Evolutionary conservation across 1,140 invertebrate species (phyloP).

Genomic region (Trichoplusia ni): DNA sequence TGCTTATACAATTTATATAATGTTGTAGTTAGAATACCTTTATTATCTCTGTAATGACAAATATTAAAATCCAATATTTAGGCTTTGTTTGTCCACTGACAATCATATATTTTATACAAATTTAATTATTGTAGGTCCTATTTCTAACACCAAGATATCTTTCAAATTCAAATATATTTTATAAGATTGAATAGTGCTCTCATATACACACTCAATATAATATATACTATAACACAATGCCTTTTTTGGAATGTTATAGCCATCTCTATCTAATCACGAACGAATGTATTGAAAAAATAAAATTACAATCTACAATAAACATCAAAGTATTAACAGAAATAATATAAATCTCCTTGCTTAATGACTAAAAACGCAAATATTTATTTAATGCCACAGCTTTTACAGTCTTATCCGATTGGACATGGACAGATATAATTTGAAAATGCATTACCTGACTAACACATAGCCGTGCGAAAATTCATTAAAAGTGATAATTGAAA

Average conservation of each 20-base stretch:
- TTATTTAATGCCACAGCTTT: conserved; percentile 59
- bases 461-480: conserved; percentile 37
- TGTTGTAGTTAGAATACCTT: conserved; percentile 26
- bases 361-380: conserved; percentile 49
- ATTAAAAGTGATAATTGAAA: conserved; percentile 46
- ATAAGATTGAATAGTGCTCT: not conserved
- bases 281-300: conserved; percentile 27
- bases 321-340: conserved; percentile 40
- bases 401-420: conserved; percentile 47
- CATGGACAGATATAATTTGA: conserved; percentile 6
- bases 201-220: not conserved
- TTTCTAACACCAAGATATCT: conserved; percentile 32
- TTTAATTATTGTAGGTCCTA: conserved; percentile 17
- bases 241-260: conserved; percentile 47
- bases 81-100: not conserved
- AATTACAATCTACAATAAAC: conserved; percentile 23
- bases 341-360: conserved; percentile 46
- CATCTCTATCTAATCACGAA: conserved; percentile 30
- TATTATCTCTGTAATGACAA: not conserved
- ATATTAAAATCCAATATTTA: not conserved
- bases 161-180: not conserved
- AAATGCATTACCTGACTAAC: conserved; percentile 30
- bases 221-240: not conserved
- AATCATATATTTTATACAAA: conserved; percentile 4
- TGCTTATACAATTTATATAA: conserved; percentile 27